Percentiles rank a stretch among this genome's conserved stretches.
Conservation (phyloP, 2,113 vertebrate species). For the Rhodinocichla rosea region DNA sequence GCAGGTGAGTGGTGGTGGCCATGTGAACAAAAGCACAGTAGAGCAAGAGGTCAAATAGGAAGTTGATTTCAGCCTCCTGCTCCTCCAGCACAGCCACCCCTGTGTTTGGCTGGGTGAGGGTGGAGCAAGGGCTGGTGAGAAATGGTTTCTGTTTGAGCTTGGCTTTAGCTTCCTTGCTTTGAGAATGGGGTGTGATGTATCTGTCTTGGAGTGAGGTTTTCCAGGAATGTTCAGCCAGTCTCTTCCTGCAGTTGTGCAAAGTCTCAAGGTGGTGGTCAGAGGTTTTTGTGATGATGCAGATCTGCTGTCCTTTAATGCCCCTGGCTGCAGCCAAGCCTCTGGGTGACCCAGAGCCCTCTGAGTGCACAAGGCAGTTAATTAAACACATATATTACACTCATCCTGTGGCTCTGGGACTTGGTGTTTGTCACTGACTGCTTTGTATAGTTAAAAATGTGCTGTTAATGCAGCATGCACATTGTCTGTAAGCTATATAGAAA, state of each 20-base stretch:
- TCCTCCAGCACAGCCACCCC: not conserved
- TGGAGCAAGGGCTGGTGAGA: not conserved
- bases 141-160: not conserved
- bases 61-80: not conserved
- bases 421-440: not conserved
- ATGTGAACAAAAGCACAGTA: accelerated
- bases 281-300: not conserved
- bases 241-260: not conserved
- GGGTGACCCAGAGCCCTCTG: not conserved
- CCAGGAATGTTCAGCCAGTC: not conserved
- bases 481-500: not conserved
- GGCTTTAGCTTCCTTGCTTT: not conserved
- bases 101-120: not conserved
- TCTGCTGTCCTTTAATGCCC: not conserved
- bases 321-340: not conserved
- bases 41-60: not conserved
- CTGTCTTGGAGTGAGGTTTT: not conserved
- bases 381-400: accelerated
- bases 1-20: accelerated
- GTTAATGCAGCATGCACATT: not conserved
- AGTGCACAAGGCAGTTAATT: not conserved
- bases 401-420: not conserved
- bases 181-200: not conserved
- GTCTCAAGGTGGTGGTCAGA: not conserved
- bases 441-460: not conserved